Evolutionary conservation across 2,797 vertebrate genomes (phyloP), one percentile per base, ranked within the genome.

Genomic region (Leptodactylus fallax): DNA sequence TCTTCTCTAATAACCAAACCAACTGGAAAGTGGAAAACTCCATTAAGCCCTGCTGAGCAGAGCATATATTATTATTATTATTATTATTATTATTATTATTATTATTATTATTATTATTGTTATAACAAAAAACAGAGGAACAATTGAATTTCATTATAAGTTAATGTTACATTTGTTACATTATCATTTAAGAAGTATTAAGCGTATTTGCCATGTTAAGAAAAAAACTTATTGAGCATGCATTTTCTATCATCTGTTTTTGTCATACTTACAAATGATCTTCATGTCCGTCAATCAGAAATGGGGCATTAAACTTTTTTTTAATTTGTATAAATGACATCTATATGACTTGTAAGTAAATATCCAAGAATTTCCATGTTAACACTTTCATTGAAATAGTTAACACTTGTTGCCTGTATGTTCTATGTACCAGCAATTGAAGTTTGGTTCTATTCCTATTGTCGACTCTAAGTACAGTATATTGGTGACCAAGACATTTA

Each of bases 101-200:
- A 71, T 71, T 71, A 45, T 7, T 36, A 19, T 27, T 23, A 45
- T 16, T 19, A 71, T 45, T 1, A 17, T 45, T 14, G n/a, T n/a
- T n/a, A n/a, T n/a, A n/a, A n/a, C n/a, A n/a, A n/a, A n/a, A n/a
- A n/a, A n/a, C n/a, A n/a, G n/a, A n/a, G n/a, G 47, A 23, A 14
- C 79, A 47, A 63, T 25, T 72, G 69, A 45, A 81, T 49, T 47
- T 49, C 36, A 61, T 47, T 47, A 80, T 80, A 63, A 63, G 21
- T 63, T 63, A 47, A 63, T 47, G 61, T 63, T 81, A 23, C n/a
- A 21, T 81, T 49, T 47, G 61, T 63, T 81, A 23, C n/a, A 21
- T 81, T 49, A 81, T 63, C 47, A 81, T 47, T 63, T 81, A 63
- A 63, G 58, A 61, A 81, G 79, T 60, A 80, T 19, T 81, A 63